phyloP scores from a whole-genome alignment of 1,140 invertebrate species.

The Argopecten irradians region DNA sequence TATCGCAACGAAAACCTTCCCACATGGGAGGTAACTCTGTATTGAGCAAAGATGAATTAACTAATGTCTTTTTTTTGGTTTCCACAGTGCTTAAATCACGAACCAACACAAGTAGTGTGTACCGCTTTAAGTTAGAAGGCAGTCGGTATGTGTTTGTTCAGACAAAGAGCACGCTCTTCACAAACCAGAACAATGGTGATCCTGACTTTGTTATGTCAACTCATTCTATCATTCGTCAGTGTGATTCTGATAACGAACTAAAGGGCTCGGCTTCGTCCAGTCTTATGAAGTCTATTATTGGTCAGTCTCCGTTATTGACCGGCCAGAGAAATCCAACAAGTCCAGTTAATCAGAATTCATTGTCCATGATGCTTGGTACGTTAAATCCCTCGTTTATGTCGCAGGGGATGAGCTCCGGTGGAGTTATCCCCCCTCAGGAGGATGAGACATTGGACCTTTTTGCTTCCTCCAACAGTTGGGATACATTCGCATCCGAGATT shows the following conservation, averaged over 20 bases:
- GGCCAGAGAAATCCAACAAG: slow-evolving; percentile 42
- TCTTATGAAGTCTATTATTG: slow-evolving; percentile 76
- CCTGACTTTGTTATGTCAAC: slow-evolving; percentile 94
- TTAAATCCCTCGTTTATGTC: slow-evolving; percentile 40
- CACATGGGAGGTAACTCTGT: no score
- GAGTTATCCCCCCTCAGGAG: background rate
- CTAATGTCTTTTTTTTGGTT: slow-evolving; percentile 12
- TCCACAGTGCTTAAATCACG: slow-evolving; percentile 78
- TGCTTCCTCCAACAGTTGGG: slow-evolving; percentile 30
- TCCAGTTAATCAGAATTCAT: slow-evolving; percentile 26
- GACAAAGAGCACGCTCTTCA: slow-evolving; percentile 91
- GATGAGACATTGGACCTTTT: background rate
- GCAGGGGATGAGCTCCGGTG: slow-evolving; percentile 34
- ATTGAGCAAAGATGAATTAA: no score
- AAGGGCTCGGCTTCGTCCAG: slow-evolving; percentile 76
- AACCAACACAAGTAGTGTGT: slow-evolving; percentile 85
- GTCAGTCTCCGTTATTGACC: slow-evolving; percentile 46
- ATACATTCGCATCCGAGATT: slow-evolving; percentile 27
- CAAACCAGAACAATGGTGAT: slow-evolving; percentile 82
- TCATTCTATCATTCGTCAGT: slow-evolving; percentile 85
- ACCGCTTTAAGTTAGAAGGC: slow-evolving; percentile 85
- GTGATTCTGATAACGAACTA: slow-evolving; percentile 74
- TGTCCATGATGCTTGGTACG: slow-evolving; percentile 39
- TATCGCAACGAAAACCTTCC: no score
- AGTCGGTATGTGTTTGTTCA: slow-evolving; percentile 90